Evolutionary conservation across 2,113 vertebrate species (phyloP).

Genomic region (Nettapus auritus): DNA sequence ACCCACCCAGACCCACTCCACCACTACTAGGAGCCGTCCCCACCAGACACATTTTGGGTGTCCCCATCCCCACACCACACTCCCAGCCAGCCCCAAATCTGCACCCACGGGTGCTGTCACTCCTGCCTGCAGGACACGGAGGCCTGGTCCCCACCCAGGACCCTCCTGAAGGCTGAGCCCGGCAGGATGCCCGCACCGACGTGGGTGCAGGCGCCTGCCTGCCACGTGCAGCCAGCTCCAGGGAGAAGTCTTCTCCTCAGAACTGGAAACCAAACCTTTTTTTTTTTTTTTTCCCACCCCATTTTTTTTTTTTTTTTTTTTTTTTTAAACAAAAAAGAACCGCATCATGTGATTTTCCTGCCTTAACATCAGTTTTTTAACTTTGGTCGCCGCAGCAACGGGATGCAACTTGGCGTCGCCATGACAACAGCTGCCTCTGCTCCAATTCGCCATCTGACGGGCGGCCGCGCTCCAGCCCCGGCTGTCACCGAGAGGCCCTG

Average conservation of each 20-base stretch:
- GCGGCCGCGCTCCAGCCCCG: conserved; percentile 43
- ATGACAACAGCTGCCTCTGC: conserved; percentile 84
- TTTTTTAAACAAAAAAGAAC: conserved; percentile 72
- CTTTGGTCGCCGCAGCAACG: conserved; percentile 82
- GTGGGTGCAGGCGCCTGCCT: background rate
- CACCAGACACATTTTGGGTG: too few species aligned
- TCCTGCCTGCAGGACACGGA: accelerated
- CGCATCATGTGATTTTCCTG: conserved; percentile 73
- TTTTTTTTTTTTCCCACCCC: conserved; percentile 6
- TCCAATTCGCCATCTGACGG: conserved; percentile 85
- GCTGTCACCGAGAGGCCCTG: conserved; percentile 74
- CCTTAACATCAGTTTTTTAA: conserved; percentile 82
- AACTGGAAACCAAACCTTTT: conserved; percentile 28
- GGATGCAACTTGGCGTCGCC: conserved; percentile 82
- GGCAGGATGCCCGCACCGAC: background rate
- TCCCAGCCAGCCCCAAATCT: background rate
- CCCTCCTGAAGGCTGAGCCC: background rate
- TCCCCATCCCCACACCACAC: too few species aligned
- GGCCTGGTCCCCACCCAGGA: background rate
- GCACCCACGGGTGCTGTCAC: too few species aligned
- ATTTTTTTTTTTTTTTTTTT: conserved; percentile 37
- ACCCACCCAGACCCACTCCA: background rate
- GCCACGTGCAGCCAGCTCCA: background rate
- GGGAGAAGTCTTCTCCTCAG: background rate
- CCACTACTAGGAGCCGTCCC: too few species aligned